These are phyloP conservation scores for Myripristis murdjan DNA, from an alignment of 2,797 vertebrate genomes.

Conservation along the genomic window DNA sequence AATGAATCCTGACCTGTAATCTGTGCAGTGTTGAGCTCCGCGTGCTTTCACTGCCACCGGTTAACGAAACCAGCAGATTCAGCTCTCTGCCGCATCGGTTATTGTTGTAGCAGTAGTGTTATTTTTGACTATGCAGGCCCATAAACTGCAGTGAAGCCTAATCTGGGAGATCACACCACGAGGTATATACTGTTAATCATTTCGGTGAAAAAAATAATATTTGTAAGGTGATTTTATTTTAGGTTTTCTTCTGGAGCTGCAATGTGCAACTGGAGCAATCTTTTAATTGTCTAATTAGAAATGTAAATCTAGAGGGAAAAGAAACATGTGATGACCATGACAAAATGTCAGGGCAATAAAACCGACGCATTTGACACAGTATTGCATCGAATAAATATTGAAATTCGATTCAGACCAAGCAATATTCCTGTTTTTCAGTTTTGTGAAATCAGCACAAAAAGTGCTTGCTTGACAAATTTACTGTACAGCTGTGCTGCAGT, in stretches of 20 bases:
- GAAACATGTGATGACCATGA: not conserved
- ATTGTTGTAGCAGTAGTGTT: not conserved
- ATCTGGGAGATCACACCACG: too few species aligned
- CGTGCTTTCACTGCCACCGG: slow-evolving; percentile 21
- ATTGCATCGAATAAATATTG: slow-evolving; percentile 47
- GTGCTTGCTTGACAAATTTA: slow-evolving; percentile 87
- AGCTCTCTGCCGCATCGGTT: too few species aligned
- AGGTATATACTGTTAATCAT: too few species aligned
- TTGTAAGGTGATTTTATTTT: not conserved
- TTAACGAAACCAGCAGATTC: not conserved
- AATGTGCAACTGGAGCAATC: not conserved
- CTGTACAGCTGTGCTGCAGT: slow-evolving; percentile 84
- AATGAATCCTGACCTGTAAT: slow-evolving; percentile 79
- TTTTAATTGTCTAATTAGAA: not conserved
- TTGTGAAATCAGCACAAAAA: slow-evolving; percentile 85
- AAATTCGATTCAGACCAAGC: slow-evolving; percentile 37
- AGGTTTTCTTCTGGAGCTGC: not conserved
- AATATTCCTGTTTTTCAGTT: slow-evolving; percentile 49
- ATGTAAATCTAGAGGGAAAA: slow-evolving; percentile 14
- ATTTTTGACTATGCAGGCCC: not conserved
- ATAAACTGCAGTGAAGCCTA: too few species aligned
- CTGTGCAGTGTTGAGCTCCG: slow-evolving; percentile 54
- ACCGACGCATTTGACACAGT: not conserved
- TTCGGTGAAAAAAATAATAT: too few species aligned
- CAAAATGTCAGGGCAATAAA: not conserved